These are phyloP conservation scores for Tortrix viridana DNA, from an alignment of 2,888 invertebrate genomes.

Conservation along the genomic window DNA sequence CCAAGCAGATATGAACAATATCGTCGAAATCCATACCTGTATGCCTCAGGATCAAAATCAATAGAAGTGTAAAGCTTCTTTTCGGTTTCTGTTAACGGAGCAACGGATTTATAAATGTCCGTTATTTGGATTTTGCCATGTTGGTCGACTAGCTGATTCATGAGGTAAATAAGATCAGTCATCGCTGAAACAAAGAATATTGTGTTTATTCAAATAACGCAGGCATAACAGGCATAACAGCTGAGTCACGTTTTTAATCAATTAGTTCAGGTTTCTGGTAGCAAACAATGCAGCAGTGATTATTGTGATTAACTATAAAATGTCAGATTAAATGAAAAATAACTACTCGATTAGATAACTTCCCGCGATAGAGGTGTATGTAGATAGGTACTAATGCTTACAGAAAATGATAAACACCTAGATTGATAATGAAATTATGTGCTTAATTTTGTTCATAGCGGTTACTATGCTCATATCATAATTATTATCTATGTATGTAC, in stretches of 20 bases:
- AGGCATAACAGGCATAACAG: too few species aligned
- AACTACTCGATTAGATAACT: too few species aligned
- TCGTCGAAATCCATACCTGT: constrained; percentile 75
- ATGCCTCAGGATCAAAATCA: constrained; percentile 93
- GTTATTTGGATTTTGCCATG: constrained; percentile 94
- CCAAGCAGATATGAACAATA: not conserved
- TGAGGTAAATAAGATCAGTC: constrained; percentile 94
- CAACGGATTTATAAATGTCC: constrained; percentile 93
- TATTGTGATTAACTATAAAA: too few species aligned
- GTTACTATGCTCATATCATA: too few species aligned
- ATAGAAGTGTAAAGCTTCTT: constrained; percentile 90
- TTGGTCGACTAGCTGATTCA: constrained; percentile 93
- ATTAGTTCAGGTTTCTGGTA: too few species aligned
- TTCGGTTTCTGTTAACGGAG: constrained; percentile 88
- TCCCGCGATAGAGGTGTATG: not conserved
- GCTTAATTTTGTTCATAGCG: too few species aligned
- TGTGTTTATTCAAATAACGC: not conserved
- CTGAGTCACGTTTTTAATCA: too few species aligned
- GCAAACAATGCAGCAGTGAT: too few species aligned
- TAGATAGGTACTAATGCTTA: not conserved
- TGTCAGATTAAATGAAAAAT: too few species aligned
- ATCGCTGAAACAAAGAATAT: constrained; percentile 84
- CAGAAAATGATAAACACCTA: constrained; percentile 22
- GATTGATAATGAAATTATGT: too few species aligned
- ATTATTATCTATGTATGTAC: too few species aligned